Conservation (phyloP, 2,113 vertebrate species). For the Dipodomys merriami region DNA sequence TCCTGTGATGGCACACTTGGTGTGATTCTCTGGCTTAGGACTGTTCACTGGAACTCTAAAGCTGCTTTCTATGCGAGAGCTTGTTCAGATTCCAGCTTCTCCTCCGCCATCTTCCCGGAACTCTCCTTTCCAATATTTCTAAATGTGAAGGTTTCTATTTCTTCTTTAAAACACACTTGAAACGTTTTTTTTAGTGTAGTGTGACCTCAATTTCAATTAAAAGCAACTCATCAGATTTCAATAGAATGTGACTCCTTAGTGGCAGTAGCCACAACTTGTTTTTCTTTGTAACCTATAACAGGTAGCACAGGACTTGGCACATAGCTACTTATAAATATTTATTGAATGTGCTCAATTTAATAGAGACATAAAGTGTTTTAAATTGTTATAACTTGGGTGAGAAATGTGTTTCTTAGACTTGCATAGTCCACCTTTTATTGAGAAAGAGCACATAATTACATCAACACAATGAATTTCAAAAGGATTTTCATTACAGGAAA, state of each 20-base stretch:
- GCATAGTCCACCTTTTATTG: conserved; percentile 39
- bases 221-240: conserved; percentile 51
- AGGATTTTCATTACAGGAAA: conserved; percentile 64
- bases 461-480: conserved; percentile 29
- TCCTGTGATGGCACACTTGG: too few species aligned
- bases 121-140: not conserved
- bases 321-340: conserved; percentile 46
- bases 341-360: conserved; percentile 27
- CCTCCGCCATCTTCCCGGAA: too few species aligned
- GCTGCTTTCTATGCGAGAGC: too few species aligned
- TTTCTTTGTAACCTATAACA: conserved; percentile 34
- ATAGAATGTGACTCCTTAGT: not conserved
- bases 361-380: conserved; percentile 13
- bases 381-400: conserved; percentile 8
- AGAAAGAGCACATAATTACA: conserved; percentile 68
- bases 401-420: conserved; percentile 36
- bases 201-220: conserved; percentile 54
- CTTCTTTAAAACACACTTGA: conserved; percentile 48
- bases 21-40: too few species aligned
- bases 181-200: not conserved
- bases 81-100: too few species aligned
- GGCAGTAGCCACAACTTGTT: not conserved
- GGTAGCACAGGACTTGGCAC: not conserved
- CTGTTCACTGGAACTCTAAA: too few species aligned
- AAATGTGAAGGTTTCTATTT: conserved; percentile 37